Evolutionary conservation across 1,140 invertebrate genomes (phyloP).

Genomic region (Danaus melanippus): DNA sequence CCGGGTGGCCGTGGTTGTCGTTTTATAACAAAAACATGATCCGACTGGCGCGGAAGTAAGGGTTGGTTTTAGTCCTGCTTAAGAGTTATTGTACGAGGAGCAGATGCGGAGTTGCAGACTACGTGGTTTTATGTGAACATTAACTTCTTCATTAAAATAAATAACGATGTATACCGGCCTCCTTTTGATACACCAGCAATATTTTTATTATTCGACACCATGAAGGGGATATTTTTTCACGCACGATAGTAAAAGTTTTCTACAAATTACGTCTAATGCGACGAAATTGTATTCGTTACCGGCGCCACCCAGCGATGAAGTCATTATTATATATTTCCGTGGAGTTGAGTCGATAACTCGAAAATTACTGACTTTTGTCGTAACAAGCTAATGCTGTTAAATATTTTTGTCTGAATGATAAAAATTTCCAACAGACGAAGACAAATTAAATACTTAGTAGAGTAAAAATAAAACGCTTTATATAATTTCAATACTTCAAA

Average conservation of each 20-base stretch:
- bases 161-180: no score
- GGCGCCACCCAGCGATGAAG: slow-evolving; percentile 55
- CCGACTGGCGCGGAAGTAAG: slow-evolving; percentile 52
- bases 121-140: slow-evolving; percentile 4
- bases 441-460: slow-evolving; percentile 12
- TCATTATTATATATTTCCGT: slow-evolving; percentile 69
- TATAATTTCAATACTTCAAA: no score
- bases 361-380: slow-evolving; percentile 60
- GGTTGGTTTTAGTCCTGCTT: slow-evolving; percentile 41
- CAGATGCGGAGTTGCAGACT: slow-evolving; percentile 32
- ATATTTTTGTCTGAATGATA: neutral
- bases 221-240: slow-evolving; percentile 1
- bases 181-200: no score
- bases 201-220: neutral
- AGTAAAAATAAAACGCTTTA: neutral
- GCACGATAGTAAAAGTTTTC: slow-evolving; percentile 19
- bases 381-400: slow-evolving; percentile 28
- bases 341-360: slow-evolving; percentile 66
- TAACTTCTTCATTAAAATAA: slow-evolving; percentile 1
- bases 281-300: slow-evolving; percentile 58
- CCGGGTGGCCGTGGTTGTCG: slow-evolving; percentile 53
- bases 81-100: slow-evolving; percentile 33
- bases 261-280: slow-evolving; percentile 61
- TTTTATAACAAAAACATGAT: slow-evolving; percentile 53
- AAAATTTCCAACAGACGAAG: neutral